phyloP scores from a whole-genome alignment of 1,140 invertebrate genomes.

The Ceratosolen fusciceps region DNA sequence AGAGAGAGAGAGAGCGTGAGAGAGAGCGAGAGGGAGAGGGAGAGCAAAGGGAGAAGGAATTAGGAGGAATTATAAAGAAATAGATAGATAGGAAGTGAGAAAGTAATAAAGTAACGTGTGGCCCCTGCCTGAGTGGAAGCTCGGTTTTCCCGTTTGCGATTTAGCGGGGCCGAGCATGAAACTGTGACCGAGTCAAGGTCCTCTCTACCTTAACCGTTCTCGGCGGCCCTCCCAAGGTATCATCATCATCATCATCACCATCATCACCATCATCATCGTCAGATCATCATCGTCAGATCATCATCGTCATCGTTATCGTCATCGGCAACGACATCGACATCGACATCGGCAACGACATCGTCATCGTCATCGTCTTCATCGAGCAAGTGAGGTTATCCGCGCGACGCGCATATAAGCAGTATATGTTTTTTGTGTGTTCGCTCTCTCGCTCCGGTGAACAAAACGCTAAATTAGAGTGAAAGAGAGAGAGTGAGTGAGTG shows the following conservation, averaged over 20 bases:
- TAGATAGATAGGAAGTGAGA: too few relatives aligned
- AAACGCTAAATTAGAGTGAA: constrained; percentile 23
- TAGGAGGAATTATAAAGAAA: too few relatives aligned
- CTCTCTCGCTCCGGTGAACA: constrained; percentile 21
- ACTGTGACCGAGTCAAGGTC: constrained; percentile 2
- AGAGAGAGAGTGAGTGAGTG: neutral
- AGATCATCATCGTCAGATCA: too few relatives aligned
- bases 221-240: neutral
- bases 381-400: constrained; percentile 49
- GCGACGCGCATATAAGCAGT: constrained; percentile 23
- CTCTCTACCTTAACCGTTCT: constrained; percentile 21
- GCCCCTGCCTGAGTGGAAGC: neutral
- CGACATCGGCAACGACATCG: too few relatives aligned
- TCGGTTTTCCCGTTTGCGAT: constrained; percentile 20
- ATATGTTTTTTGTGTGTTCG: constrained; percentile 14
- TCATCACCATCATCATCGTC: constrained; percentile 49
- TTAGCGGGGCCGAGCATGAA: constrained; percentile 1
- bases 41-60: too few relatives aligned
- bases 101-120: constrained; percentile 12
- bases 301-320: constrained; percentile 48
- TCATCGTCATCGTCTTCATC: constrained; percentile 48
- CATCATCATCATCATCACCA: constrained; percentile 42
- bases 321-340: constrained; percentile 46
- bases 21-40: too few relatives aligned
- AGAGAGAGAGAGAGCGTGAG: too few relatives aligned